Evolutionary conservation across 1,140 invertebrate species (phyloP).

Genomic region (Hesperophylax magnus): DNA sequence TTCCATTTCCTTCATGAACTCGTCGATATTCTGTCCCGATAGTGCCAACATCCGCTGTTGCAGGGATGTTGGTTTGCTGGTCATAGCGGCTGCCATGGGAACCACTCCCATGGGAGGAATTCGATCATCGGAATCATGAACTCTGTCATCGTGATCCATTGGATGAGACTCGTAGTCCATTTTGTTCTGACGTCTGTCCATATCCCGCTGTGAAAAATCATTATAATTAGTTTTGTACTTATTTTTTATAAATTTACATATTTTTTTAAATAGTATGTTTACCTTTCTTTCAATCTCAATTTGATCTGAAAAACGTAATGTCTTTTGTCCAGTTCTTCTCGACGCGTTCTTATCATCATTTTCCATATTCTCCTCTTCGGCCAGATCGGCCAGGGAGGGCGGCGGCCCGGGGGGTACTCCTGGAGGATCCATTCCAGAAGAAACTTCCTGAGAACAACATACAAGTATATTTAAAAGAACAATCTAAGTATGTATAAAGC

Average conservation of each 20-base stretch:
- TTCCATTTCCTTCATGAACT: conserved; percentile 93
- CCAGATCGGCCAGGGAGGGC: conserved; percentile 76
- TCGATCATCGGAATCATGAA: conserved; percentile 24
- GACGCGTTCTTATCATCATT: conserved; percentile 60
- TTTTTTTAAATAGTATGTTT: neutral
- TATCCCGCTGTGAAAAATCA: conserved; percentile 27
- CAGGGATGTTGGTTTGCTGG: conserved; percentile 79
- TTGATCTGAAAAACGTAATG: conserved; percentile 79
- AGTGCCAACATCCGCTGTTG: conserved; percentile 89
- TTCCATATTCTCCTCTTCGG: conserved; percentile 76
- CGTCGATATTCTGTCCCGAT: conserved; percentile 91
- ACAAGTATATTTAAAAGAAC: neutral
- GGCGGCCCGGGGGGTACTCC: conserved; percentile 91
- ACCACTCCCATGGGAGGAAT: neutral
- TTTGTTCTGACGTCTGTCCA: conserved; percentile 30
- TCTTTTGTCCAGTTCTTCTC: conserved; percentile 67
- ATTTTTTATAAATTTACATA: neutral
- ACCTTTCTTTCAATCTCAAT: conserved; percentile 59
- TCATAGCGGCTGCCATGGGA: neutral
- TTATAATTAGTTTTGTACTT: neutral
- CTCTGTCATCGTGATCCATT: conserved; percentile 46
- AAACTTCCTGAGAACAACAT: conserved; percentile 61
- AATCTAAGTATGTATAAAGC: neutral
- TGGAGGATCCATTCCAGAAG: conserved; percentile 77
- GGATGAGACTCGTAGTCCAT: conserved; percentile 35